phyloP scores from a whole-genome alignment of 2,888 invertebrate genomes.

The Ormyrus labotus region DNA sequence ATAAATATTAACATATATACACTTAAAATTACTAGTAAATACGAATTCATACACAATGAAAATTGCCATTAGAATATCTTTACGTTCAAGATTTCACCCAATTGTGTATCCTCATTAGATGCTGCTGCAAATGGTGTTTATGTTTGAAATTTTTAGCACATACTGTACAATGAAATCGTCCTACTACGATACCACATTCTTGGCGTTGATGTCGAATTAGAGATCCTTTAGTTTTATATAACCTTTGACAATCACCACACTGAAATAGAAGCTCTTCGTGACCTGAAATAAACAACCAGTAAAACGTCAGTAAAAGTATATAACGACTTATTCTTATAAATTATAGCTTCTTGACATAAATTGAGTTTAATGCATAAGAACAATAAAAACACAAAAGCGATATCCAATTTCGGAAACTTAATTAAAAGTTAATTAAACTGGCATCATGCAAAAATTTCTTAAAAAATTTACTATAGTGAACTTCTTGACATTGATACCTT shows the following conservation, averaged over 20 bases:
- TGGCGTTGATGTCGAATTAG: conserved; percentile 55
- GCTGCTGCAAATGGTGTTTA: conserved; percentile 38
- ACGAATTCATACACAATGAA: neutral
- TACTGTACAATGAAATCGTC: conserved; percentile 30
- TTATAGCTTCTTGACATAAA: neutral
- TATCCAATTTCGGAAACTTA: too few species aligned
- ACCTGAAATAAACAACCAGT: conserved; percentile 33
- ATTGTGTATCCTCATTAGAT: conserved; percentile 29
- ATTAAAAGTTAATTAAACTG: too few species aligned
- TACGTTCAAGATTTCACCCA: conserved; percentile 16
- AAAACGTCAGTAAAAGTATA: neutral
- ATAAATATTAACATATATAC: too few species aligned
- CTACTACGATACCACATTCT: conserved; percentile 37
- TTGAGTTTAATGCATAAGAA: too few species aligned
- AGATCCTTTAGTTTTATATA: conserved; percentile 71
- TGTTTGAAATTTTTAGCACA: conserved; percentile 48
- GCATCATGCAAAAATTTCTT: too few species aligned
- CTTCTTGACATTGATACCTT: too few species aligned
- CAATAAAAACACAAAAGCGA: too few species aligned
- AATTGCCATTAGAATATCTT: neutral
- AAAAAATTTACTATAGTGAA: too few species aligned
- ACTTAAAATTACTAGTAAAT: neutral
- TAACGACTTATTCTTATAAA: neutral
- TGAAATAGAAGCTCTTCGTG: conserved; percentile 59
- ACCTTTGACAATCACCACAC: conserved; percentile 69